phyloP scores from a whole-genome alignment of 2,888 invertebrate genomes.

The Lithophane leautieri region DNA sequence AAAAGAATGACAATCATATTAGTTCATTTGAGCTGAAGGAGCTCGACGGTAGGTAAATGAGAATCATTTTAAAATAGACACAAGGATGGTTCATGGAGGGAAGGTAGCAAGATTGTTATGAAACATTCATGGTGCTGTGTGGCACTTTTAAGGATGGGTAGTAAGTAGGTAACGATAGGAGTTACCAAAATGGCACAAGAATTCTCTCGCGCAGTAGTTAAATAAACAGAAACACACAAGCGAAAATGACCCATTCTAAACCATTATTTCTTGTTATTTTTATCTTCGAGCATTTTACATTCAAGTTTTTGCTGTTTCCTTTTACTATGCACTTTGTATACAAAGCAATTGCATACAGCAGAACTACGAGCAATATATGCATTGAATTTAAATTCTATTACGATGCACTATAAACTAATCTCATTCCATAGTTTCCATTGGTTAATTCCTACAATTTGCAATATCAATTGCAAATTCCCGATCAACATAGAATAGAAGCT shows the following conservation, averaged over 20 bases:
- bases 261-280: not conserved
- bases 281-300: too few relatives aligned
- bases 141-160: not conserved
- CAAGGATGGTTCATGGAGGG: not conserved
- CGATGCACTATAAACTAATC: conserved; percentile 27
- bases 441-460: conserved; percentile 49
- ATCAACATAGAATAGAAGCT: conserved; percentile 53
- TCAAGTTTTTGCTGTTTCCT: not conserved
- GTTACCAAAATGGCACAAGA: not conserved
- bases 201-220: not conserved
- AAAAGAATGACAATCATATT: conserved; percentile 23
- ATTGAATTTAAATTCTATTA: conserved; percentile 38
- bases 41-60: not conserved
- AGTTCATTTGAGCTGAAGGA: conserved; percentile 1
- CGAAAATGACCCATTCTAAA: conserved; percentile 2
- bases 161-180: not conserved
- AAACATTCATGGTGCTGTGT: not conserved
- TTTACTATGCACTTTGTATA: conserved; percentile 14
- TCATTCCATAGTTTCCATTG: conserved; percentile 37
- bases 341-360: conserved; percentile 17
- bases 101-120: not conserved
- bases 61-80: not conserved
- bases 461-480: conserved; percentile 50
- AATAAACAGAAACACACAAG: not conserved
- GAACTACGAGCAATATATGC: conserved; percentile 21